A percentile compares a stretch with the other conserved stretches of the same genome.
phyloP scores from a whole-genome alignment of 2,888 invertebrate species.

The Deilephila porcellus region DNA sequence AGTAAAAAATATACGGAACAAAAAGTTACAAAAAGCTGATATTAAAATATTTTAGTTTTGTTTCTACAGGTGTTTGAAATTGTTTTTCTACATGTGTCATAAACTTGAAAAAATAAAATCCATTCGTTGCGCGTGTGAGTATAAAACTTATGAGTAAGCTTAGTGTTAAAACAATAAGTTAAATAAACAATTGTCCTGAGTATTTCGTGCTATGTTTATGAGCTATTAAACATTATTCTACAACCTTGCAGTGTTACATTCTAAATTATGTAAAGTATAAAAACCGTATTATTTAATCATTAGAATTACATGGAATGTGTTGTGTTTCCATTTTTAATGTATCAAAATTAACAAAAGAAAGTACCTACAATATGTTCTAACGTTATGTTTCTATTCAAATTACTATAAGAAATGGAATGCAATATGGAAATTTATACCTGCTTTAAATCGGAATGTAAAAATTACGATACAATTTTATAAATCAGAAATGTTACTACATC shows the following conservation, averaged over 20 bases:
- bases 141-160: conserved; percentile 31
- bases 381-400: neutral
- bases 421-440: neutral
- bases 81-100: neutral
- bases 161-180: conserved; percentile 34
- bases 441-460: neutral
- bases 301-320: neutral
- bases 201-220: conserved; percentile 28
- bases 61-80: neutral
- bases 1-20: neutral
- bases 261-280: conserved; percentile 1
- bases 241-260: neutral
- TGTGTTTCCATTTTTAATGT: neutral
- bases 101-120: neutral
- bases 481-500: neutral
- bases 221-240: conserved; percentile 7
- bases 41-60: neutral
- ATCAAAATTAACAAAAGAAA: neutral
- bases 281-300: neutral
- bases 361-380: neutral
- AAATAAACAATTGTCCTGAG: conserved; percentile 32
- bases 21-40: neutral
- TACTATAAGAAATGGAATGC: too few species aligned
- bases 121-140: neutral
- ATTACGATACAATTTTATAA: neutral